Evolutionary conservation across 2,888 invertebrate species (phyloP).

Genomic region (Gryllus longicercus): DNA sequence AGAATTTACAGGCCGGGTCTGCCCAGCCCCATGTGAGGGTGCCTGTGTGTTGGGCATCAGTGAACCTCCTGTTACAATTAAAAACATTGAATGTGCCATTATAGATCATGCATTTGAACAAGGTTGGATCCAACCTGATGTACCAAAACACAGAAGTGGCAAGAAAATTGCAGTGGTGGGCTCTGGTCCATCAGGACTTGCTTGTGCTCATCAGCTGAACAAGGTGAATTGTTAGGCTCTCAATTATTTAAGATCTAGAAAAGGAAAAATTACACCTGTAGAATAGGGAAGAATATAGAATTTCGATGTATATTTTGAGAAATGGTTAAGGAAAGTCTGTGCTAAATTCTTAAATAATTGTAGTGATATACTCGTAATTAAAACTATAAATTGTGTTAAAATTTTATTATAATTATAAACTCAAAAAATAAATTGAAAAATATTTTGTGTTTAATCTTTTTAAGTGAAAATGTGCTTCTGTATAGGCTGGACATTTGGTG

Average conservation of each 20-base stretch:
- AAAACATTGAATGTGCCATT: conserved; percentile 98
- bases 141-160: conserved; percentile 70
- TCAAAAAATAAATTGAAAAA: neutral
- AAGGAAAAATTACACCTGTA: too few relatives aligned
- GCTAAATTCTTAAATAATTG: too few relatives aligned
- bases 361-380: too few relatives aligned
- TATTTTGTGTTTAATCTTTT: neutral
- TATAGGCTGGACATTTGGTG: conserved; percentile 85
- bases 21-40: conserved; percentile 97
- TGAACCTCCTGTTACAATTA: conserved; percentile 95
- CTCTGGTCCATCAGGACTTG: conserved; percentile 90
- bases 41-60: conserved; percentile 96
- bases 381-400: too few relatives aligned
- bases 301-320: too few relatives aligned
- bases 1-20: conserved; percentile 90
- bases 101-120: conserved; percentile 97
- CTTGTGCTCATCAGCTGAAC: conserved; percentile 95
- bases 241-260: too few relatives aligned
- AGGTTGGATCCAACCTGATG: conserved; percentile 87
- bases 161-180: conserved; percentile 87
- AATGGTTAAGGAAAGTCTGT: too few relatives aligned
- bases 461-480: conserved; percentile 22
- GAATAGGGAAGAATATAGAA: too few relatives aligned
- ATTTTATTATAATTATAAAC: too few relatives aligned
- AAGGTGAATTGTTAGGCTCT: conserved; percentile 51